Base-by-base conservation (phyloP, 2,797 vertebrate species). In the Ctenochaetus hawaiiensis region DNA sequence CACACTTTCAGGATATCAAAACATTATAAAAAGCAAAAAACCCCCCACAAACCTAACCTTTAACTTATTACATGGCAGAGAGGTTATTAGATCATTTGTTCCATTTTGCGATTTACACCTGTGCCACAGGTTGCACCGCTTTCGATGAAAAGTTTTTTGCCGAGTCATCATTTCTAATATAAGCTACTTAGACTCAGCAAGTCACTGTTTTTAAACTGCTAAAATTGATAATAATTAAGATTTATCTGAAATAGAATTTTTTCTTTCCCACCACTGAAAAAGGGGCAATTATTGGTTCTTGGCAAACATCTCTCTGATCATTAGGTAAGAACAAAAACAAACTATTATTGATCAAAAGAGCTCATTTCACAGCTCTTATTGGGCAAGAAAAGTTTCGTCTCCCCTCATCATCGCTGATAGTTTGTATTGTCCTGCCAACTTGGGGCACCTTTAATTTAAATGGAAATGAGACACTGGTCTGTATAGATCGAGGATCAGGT, bases 391-490 rank as follows among this genome's bases (percentile, higher is more conserved):
- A 63, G 34, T 85, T 89, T 77, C 59, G 64, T 65, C 66, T 78
- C 22, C 18, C 45, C 37, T 77, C 68, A 26, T 81, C 80, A 59
- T 41, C 70, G 56, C 30, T 63, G 74, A 67, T 72, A 56, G 65
- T 80, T 83, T 78, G 67, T 65, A 72, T 61, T 49, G 23, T 77
- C 71, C 63, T 86, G 79, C 85, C 86, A 89, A 81, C 70, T 44
- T 61, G 39, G 56, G 45, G 63, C 66, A 72, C 82, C 69, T 87
- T 87, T 88, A 81, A 92, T 93, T 92, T 89, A 93, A 92, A 93
- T 93, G 91, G 85, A 92, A 93, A 93, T 93, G 84, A 92, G 89
- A 84, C 78, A 77, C 77, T 82, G 80, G 85, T 85, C 65, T 3
- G 63, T 89, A 88, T 89, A 84, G 86, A 89, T 90, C 23, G n/a